A percentile compares a stretch with the other conserved stretches of the same genome.
phyloP scores from a whole-genome alignment of 2,888 invertebrate genomes.

The Eupsilia transversa region DNA sequence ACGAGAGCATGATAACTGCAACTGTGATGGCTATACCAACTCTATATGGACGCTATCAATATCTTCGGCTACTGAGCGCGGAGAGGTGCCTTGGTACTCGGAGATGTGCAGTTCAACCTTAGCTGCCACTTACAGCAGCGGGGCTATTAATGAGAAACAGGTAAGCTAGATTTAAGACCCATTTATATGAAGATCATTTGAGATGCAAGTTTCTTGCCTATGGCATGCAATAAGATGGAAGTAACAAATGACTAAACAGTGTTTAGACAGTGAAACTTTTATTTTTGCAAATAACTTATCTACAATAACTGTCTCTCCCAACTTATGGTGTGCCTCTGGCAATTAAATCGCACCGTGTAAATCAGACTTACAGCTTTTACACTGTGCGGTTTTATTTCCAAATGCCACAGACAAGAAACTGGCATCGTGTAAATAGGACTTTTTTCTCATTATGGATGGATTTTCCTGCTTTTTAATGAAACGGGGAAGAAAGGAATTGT shows the following conservation, averaged over 20 bases:
- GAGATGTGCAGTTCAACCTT: constrained; percentile 99
- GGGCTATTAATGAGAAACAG: constrained; percentile 96
- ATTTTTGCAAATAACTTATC: not conserved
- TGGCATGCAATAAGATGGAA: not conserved
- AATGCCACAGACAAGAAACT: not conserved
- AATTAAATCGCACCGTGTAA: not conserved
- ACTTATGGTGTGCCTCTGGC: not conserved
- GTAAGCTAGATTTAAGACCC: constrained; percentile 80
- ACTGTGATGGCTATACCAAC: constrained; percentile 99
- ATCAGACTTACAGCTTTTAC: not conserved
- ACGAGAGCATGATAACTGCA: constrained; percentile 98
- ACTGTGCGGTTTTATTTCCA: not conserved
- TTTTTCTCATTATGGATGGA: not conserved
- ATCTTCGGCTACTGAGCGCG: constrained; percentile 97
- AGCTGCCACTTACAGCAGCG: constrained; percentile 99
- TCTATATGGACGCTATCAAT: constrained; percentile 99
- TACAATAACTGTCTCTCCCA: not conserved
- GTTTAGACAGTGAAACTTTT: not conserved
- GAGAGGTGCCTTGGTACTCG: constrained; percentile 98
- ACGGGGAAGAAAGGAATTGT: not conserved
- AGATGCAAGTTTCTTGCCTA: too few relatives aligned
- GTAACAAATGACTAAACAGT: not conserved
- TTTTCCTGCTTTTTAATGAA: constrained; percentile 21
- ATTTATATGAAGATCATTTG: not conserved
- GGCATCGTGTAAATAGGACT: not conserved